These are phyloP conservation scores for Hydropsyche betteni DNA, from an alignment of 2,888 invertebrate genomes.

Conservation along the genomic window DNA sequence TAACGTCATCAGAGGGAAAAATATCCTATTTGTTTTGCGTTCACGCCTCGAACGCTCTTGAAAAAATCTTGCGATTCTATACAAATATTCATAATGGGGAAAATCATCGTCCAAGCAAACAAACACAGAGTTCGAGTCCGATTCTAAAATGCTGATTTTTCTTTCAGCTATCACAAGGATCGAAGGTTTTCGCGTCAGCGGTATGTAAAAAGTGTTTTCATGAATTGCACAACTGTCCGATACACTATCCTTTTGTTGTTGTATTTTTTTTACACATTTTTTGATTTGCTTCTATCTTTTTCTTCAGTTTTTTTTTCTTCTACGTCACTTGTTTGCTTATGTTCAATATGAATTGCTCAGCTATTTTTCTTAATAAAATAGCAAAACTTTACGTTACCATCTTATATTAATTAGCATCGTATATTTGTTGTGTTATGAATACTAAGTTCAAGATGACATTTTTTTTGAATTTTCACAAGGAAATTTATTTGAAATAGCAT, in stretches of 20 bases:
- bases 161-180: constrained; percentile 46
- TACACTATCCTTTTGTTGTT: not conserved
- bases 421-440: too few species aligned
- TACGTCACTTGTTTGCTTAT: too few species aligned
- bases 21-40: not conserved
- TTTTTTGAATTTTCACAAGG: too few species aligned
- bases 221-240: not conserved
- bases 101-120: not conserved
- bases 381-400: too few species aligned
- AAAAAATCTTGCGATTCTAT: not conserved
- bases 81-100: not conserved
- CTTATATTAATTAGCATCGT: too few species aligned
- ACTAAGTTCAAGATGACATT: too few species aligned
- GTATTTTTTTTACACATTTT: not conserved
- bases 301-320: not conserved
- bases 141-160: constrained; percentile 29
- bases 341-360: too few species aligned
- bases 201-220: constrained; percentile 41
- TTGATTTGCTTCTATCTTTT: not conserved
- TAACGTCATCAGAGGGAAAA: constrained; percentile 2
- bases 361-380: too few species aligned
- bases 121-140: not conserved
- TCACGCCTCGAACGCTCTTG: not conserved
- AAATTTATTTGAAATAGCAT: too few species aligned
- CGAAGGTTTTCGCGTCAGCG: constrained; percentile 51